Conservation (phyloP, 2,113 vertebrate species). For the Saguinus imperator region DNA sequence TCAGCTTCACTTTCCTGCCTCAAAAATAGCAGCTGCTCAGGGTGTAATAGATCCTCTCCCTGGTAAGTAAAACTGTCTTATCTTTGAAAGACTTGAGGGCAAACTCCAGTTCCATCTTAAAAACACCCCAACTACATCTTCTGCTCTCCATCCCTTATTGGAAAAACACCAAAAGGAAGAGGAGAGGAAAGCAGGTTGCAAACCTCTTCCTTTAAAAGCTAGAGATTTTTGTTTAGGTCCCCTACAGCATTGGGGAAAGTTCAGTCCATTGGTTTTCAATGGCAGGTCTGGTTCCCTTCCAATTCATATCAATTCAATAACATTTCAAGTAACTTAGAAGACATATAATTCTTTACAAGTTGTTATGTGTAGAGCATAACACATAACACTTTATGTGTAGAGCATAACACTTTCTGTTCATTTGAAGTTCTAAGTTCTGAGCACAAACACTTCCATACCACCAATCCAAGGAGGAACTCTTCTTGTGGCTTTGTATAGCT, state of each 20-base stretch:
- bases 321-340: not conserved
- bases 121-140: not conserved
- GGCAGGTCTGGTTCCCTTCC: not conserved
- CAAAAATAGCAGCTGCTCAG: conserved; percentile 51
- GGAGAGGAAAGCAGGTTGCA: not conserved
- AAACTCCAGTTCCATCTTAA: not conserved
- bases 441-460: not conserved
- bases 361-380: not conserved
- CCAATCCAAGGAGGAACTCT: not conserved
- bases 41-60: not conserved
- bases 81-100: conserved; percentile 33
- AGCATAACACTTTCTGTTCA: not conserved
- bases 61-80: conserved; percentile 5
- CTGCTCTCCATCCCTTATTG: not conserved
- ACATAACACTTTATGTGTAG: no score
- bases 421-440: not conserved
- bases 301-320: conserved; percentile 9
- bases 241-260: not conserved
- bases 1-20: conserved; percentile 1
- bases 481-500: not conserved
- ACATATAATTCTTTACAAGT: not conserved
- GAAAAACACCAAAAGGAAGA: not conserved
- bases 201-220: not conserved
- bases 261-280: not conserved
- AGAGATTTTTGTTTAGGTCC: not conserved